Base-by-base conservation (phyloP, 1,140 invertebrate genomes). In the Anoplolepis gracilipes region DNA sequence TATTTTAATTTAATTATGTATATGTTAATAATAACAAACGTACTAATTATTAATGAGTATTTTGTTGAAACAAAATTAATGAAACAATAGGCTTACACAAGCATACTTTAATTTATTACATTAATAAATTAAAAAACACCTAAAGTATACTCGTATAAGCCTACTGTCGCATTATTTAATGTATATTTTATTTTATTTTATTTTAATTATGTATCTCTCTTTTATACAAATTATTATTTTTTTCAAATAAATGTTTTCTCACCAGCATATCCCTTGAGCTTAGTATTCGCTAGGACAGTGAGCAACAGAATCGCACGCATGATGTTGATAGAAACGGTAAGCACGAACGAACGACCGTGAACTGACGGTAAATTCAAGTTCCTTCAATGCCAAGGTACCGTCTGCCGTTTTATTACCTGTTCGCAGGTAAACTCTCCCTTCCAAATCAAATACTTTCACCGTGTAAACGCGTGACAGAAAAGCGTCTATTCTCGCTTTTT, bases 291-390 rank as follows among this genome's bases (percentile, higher is more conserved):
- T 1, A 84, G 25, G 11, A 87, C 55, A 2, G 33, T 8, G 25
- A 75, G 65, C 10, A 84, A 28, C 16, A 65, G 22, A 61, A 57
- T 25, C n/a, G 13, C 33, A 70, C 46, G 46, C 87, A 87, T 88
- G 53, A 59, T 69, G 28, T 33, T 22, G 59, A 49, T 73, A 67
- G 55, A 55, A 81, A 59, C 22, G 36, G 28, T 69, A 22, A 70
- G 53, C 22, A 3, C 30, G 53, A 42, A 86, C 70, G 75, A 90
- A 88, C 84, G 87, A 67, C 85, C 84, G 72, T 91, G 87, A 90
- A 91, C 87, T 91, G 84, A 79, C 72, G 76, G 42, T 53, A 76
- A 82, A 79, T 77, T 82, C 87, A 69, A 86, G 86, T 79, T 91
- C 72, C 72, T 59, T 55, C 61, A 22, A 67, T 25, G 77, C 22